A percentile compares a stretch with the other conserved stretches of the same genome.
Evolutionary conservation across 2,113 vertebrate genomes (phyloP).

Genomic region (Camelus bactrianus): DNA sequence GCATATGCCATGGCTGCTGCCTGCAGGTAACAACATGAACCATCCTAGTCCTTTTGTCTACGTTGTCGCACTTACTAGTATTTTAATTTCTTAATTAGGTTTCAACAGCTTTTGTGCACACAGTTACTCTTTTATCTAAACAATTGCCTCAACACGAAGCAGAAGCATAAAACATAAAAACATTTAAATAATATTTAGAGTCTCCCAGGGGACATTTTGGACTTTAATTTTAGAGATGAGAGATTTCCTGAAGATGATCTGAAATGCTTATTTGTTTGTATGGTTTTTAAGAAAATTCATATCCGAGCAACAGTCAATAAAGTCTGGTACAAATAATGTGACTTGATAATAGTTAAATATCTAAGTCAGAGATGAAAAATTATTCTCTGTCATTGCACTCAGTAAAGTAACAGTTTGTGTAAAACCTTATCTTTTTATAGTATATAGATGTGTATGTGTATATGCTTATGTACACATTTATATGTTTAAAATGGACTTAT

Average conservation of each 20-base stretch:
- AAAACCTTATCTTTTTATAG: not conserved
- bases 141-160: not conserved
- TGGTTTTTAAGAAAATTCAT: not conserved
- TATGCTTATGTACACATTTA: not conserved
- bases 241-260: constrained; percentile 35
- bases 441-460: not conserved
- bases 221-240: constrained; percentile 34
- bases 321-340: not conserved
- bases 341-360: not conserved
- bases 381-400: not conserved
- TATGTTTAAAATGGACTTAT: not conserved
- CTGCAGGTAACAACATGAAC: not conserved
- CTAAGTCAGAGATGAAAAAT: not conserved
- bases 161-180: not conserved
- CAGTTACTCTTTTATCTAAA: not conserved
- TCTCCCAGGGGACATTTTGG: not conserved
- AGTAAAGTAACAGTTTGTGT: not conserved
- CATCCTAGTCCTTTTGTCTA: not conserved
- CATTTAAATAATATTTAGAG: not conserved
- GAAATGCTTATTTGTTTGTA: not conserved
- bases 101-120: not conserved
- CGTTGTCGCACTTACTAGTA: not conserved
- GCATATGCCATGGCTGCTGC: not conserved
- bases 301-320: not conserved
- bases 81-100: constrained; percentile 1